Conservation (phyloP, 2,888 invertebrate genomes). For the Hartigia nigra region DNA sequence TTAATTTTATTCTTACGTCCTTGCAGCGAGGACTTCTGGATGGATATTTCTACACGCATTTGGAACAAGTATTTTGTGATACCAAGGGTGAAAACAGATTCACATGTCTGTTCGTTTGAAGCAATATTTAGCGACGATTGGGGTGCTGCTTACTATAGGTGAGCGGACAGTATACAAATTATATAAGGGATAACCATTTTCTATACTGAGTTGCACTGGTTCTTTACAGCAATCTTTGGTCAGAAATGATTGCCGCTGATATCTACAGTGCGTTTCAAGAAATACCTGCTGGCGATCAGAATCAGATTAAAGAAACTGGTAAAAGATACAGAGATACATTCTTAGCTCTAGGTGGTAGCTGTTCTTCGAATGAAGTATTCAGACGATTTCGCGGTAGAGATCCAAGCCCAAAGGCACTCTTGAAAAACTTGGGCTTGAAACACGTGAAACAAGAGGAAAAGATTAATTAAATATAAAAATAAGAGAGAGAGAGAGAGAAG, state of each 20-base stretch:
- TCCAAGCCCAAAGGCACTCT: constrained; percentile 85
- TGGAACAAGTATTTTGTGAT: constrained; percentile 87
- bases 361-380: constrained; percentile 87
- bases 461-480: neutral
- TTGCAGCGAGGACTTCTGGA: constrained; percentile 81
- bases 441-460: neutral
- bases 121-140: constrained; percentile 86
- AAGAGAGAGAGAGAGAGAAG: neutral
- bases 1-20: constrained; percentile 17
- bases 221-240: constrained; percentile 87
- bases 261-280: constrained; percentile 87
- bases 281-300: constrained; percentile 63
- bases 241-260: constrained; percentile 91
- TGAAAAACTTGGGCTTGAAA: constrained; percentile 73
- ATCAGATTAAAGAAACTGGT: constrained; percentile 72
- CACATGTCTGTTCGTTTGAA: constrained; percentile 86
- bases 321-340: constrained; percentile 84
- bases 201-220: constrained; percentile 77
- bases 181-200: neutral
- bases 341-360: constrained; percentile 84
- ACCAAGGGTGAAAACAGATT: constrained; percentile 81
- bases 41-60: constrained; percentile 78
- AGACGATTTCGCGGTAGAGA: constrained; percentile 92
- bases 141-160: constrained; percentile 85
- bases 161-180: neutral